Conservation (phyloP, 2,888 invertebrate genomes). For the Euzetes globulus region DNA sequence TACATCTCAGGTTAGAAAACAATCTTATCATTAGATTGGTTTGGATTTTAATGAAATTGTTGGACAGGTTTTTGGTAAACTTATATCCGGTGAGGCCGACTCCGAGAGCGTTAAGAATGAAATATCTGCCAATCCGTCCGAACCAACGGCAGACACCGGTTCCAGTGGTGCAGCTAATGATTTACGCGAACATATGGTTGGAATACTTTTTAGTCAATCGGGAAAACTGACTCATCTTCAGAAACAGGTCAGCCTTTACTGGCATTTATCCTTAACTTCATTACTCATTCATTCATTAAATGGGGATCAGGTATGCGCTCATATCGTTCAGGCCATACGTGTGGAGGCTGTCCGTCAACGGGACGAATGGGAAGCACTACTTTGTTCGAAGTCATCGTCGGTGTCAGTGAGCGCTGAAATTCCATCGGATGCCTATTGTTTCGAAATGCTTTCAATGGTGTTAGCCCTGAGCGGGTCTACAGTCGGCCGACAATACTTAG, state of each 20-base stretch:
- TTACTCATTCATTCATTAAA: conserved; percentile 8
- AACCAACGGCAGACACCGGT: conserved; percentile 38
- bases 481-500: conserved; percentile 79
- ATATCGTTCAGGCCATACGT: conserved; percentile 67
- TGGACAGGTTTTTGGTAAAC: conserved; percentile 73
- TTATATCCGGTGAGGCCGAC: conserved; percentile 61
- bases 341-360: conserved; percentile 76
- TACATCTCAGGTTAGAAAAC: conserved; percentile 64
- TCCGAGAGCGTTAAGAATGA: conserved; percentile 36
- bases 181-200: conserved; percentile 89
- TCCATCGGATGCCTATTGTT: conserved; percentile 78
- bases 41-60: conserved; percentile 37
- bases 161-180: conserved; percentile 55
- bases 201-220: conserved; percentile 86
- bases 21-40: background rate
- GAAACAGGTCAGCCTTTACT: conserved; percentile 61
- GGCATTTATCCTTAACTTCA: background rate
- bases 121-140: conserved; percentile 29
- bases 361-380: conserved; percentile 77
- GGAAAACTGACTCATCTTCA: conserved; percentile 79
- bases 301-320: conserved; percentile 61
- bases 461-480: conserved; percentile 84
- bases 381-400: conserved; percentile 45
- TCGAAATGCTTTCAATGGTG: conserved; percentile 93
- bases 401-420: conserved; percentile 17